These are phyloP conservation scores for Holcopasites calliopsidis DNA, from an alignment of 1,140 invertebrate genomes.

Conservation along the genomic window DNA sequence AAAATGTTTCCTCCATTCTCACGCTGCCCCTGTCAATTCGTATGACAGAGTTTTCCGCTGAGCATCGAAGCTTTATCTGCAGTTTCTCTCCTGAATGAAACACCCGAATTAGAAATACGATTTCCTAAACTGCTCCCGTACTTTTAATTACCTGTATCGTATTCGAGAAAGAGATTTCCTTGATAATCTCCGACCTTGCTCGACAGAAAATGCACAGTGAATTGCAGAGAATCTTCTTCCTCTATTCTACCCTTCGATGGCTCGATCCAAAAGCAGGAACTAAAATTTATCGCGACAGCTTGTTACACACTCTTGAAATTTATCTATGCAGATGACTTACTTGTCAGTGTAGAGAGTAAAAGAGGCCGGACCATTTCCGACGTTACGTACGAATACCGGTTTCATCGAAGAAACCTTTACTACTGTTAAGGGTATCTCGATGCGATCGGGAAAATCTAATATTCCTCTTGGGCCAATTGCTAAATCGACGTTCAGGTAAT, in stretches of 20 bases:
- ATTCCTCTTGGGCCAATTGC: slow-evolving; percentile 76
- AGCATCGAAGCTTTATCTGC: slow-evolving; percentile 62
- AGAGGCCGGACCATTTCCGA: slow-evolving; percentile 67
- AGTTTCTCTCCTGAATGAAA: slow-evolving; percentile 69
- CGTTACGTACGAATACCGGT: slow-evolving; percentile 73
- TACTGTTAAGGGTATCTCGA: slow-evolving; percentile 72
- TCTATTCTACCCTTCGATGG: slow-evolving; percentile 72
- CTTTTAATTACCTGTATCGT: slow-evolving; percentile 71
- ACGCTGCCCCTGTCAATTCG: slow-evolving; percentile 64
- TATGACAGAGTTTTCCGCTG: slow-evolving; percentile 66
- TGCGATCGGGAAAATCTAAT: slow-evolving; percentile 78
- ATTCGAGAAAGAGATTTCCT: slow-evolving; percentile 69
- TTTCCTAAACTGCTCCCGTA: background rate
- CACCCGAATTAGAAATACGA: background rate
- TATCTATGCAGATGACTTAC: slow-evolving; percentile 47
- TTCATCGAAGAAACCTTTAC: slow-evolving; percentile 74
- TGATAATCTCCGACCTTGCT: slow-evolving; percentile 57
- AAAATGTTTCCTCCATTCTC: slow-evolving; percentile 75
- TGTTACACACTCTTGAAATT: background rate
- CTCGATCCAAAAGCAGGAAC: slow-evolving; percentile 69
- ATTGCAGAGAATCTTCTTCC: slow-evolving; percentile 66
- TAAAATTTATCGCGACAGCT: slow-evolving; percentile 35
- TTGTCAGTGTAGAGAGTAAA: slow-evolving; percentile 69
- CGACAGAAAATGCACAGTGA: slow-evolving; percentile 67
- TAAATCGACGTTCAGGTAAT: slow-evolving; percentile 38